These are phyloP conservation scores for Cebus imitator DNA, from an alignment of 2,113 vertebrate species.

Conservation along the genomic window DNA sequence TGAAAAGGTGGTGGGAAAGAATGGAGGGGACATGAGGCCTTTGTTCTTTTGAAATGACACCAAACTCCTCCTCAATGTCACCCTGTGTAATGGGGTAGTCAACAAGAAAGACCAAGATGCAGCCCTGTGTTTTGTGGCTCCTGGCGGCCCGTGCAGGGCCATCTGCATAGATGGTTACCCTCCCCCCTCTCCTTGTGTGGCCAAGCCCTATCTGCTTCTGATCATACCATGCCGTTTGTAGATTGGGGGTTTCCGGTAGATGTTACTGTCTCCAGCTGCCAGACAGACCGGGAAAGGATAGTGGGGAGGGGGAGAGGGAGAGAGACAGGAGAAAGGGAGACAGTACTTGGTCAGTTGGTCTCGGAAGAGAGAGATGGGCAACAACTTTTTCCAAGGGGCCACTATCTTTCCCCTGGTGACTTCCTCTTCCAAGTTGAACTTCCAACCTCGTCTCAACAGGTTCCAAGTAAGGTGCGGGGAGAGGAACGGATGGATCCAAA, in stretches of 20 bases:
- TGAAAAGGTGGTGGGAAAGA: not conserved
- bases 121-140: not conserved
- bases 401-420: not conserved
- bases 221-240: constrained; percentile 95
- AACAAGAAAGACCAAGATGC: not conserved
- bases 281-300: constrained; percentile 25
- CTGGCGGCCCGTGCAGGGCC: not conserved
- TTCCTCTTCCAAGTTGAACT: constrained; percentile 15
- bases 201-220: constrained; percentile 60
- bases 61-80: not conserved
- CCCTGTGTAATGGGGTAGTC: not conserved
- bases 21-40: not conserved
- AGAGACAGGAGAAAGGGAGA: constrained; percentile 71
- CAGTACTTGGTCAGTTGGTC: constrained; percentile 70
- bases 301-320: constrained; percentile 66
- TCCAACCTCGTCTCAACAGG: not conserved
- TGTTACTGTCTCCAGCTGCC: constrained; percentile 96
- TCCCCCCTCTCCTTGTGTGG: not conserved
- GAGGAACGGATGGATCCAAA: not conserved
- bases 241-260: constrained; percentile 99
- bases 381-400: not conserved
- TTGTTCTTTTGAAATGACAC: constrained; percentile 14
- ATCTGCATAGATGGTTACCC: not conserved
- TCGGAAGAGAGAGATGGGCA: constrained; percentile 30
- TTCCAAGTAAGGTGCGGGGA: not conserved